Base-by-base conservation (phyloP, 2,113 vertebrate species). In the Salvelinus sp. region DNA sequence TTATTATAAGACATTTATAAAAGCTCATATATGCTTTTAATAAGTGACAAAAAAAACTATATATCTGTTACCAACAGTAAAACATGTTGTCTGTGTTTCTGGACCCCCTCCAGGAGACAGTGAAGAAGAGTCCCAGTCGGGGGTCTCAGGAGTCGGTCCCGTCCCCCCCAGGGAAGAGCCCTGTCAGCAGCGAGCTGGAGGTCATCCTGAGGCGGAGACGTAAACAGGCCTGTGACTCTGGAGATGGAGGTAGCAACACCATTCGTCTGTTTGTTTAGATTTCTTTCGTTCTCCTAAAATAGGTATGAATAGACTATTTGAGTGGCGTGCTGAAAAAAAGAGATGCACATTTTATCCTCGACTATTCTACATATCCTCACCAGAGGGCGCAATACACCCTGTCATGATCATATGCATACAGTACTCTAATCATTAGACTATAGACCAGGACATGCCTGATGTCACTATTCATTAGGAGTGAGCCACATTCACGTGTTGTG, bases 81-180 rank as follows among this genome's bases (percentile, higher is more conserved):
- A 44, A 9, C 38, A 44, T 12, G 38, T 44, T 44, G 7, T 44
- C 9, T 70, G 18, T 70, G 48, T 62, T 4, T 76, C 1, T 74
- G 72, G 83, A 68, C 47, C 12, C 5, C 30, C 30, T 16, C 69
- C 50, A 94, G 94, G 94, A 94, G 23, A 90, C 92, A 0, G 93
- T 94, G 73, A 95, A 95, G 86, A 88, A 91, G 73, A 95, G 94
- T 80, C 94, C 93, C 25, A 95, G 94, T 63, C 87, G 93, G 60
- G 87, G 93, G 1, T 93, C 93, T 9, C 93, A 93, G 78, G 94
- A 95, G 48, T 73, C 83, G 0, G 76, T 72, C 3, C 90, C 88
- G 0, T 80, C 85, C 1, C 87, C 74, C 0, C 50, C 82, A 0
- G 80, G 76, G 27, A 94, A 93, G 88, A 94, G 93, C 79, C 50